Evolutionary conservation across 1,140 invertebrate species (phyloP).

Genomic region (Trypoxylus dichotomus): DNA sequence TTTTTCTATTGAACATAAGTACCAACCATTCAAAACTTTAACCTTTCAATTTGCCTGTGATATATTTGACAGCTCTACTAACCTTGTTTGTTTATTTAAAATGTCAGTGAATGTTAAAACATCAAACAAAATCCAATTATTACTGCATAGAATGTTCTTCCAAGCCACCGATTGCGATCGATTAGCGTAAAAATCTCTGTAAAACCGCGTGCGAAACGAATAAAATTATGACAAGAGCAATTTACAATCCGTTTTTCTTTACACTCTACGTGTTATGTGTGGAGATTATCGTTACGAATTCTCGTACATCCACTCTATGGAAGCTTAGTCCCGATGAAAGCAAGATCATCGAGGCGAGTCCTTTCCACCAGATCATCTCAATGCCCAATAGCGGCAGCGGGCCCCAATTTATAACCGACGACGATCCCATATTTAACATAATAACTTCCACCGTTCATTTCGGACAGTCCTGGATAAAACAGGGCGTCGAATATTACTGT

Average conservation of each 20-base stretch:
- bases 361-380: constrained; percentile 57
- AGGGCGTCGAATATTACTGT: constrained; percentile 50
- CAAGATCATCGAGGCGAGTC: constrained; percentile 65
- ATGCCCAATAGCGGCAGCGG: constrained; percentile 52
- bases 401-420: constrained; percentile 55
- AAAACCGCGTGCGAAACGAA: neutral
- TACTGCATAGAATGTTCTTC: neutral
- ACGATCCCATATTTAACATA: constrained; percentile 66
- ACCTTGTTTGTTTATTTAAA: constrained; percentile 31
- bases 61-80: constrained; percentile 24
- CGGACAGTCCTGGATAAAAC: constrained; percentile 65
- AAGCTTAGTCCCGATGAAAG: constrained; percentile 69
- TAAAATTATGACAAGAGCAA: constrained; percentile 28
- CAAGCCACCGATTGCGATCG: neutral
- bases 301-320: constrained; percentile 73
- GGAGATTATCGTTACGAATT: constrained; percentile 66
- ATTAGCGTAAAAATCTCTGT: neutral
- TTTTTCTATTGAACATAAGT: neutral
- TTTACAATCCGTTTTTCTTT: constrained; percentile 20
- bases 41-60: neutral
- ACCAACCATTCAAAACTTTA: neutral
- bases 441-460: constrained; percentile 65
- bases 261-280: constrained; percentile 27
- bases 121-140: constrained; percentile 7
- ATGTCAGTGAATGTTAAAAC: constrained; percentile 23